These are phyloP conservation scores for Ormia ochracea DNA, from an alignment of 2,888 invertebrate genomes.

Conservation along the genomic window DNA sequence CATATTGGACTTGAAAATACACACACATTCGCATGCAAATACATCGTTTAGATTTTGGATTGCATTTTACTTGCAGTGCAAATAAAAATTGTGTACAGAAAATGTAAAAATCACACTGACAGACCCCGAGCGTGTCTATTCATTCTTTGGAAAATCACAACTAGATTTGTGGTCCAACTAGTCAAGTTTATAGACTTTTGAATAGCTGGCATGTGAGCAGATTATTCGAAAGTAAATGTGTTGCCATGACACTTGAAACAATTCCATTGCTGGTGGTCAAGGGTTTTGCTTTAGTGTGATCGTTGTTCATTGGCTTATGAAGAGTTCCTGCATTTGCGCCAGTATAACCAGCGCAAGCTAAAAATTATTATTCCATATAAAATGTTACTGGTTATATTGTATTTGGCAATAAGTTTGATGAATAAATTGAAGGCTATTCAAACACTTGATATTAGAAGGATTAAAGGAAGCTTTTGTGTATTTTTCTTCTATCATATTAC, in stretches of 20 bases:
- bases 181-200: slow-evolving; percentile 53
- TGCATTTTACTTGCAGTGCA: slow-evolving; percentile 1
- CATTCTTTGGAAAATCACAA: slow-evolving; percentile 39
- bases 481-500: too few species aligned
- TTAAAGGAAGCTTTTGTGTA: too few species aligned
- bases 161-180: slow-evolving; percentile 49
- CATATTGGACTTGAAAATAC: neutral
- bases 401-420: too few species aligned
- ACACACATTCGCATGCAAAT: neutral
- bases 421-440: too few species aligned
- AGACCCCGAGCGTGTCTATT: slow-evolving; percentile 44
- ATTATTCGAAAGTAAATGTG: slow-evolving; percentile 28
- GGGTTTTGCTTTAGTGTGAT: neutral
- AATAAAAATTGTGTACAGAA: neutral
- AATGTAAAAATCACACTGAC: slow-evolving; percentile 18
- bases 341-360: too few species aligned
- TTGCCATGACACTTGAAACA: slow-evolving; percentile 48
- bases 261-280: slow-evolving; percentile 26
- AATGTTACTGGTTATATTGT: too few species aligned
- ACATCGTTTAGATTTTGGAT: slow-evolving; percentile 15
- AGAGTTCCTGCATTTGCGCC: too few species aligned
- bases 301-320: slow-evolving; percentile 16
- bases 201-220: slow-evolving; percentile 21
- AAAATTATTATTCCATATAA: too few species aligned
- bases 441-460: too few species aligned